A percentile compares a stretch with the other conserved stretches of the same genome.
Conservation (phyloP, 2,113 vertebrate genomes). For the Chunga burmeisteri region DNA sequence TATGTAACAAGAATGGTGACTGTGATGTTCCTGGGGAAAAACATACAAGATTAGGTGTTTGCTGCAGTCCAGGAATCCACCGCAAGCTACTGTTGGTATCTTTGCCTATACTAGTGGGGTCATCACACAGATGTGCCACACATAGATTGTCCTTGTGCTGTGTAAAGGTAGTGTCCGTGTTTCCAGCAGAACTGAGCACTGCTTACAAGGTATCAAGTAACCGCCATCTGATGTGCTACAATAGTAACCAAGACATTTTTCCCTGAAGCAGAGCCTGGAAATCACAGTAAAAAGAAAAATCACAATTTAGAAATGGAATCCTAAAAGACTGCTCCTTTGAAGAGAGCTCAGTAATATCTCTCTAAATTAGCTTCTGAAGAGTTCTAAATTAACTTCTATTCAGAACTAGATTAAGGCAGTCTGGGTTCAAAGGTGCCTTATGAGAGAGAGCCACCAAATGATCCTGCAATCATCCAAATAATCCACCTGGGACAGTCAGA, state of each 20-base stretch:
- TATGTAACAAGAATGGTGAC: rapidly evolving
- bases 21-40: not conserved
- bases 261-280: not conserved
- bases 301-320: not conserved
- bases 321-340: conserved; percentile 30
- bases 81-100: not conserved
- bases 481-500: not conserved
- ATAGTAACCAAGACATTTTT: not conserved
- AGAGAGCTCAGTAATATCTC: conserved; percentile 26
- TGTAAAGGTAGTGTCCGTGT: not conserved
- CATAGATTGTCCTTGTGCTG: not conserved
- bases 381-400: conserved; percentile 64
- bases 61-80: not conserved
- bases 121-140: not conserved
- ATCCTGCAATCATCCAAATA: conserved; percentile 60
- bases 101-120: not conserved
- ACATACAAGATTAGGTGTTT: not conserved
- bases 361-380: conserved; percentile 50
- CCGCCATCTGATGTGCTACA: not conserved
- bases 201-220: not conserved
- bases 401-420: conserved; percentile 50
- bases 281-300: conserved; percentile 11
- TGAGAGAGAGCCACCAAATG: conserved; percentile 37
- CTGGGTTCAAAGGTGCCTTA: conserved; percentile 40
- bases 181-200: not conserved